phyloP scores from a whole-genome alignment of 2,888 invertebrate species.

The Agriopis aurantiaria region DNA sequence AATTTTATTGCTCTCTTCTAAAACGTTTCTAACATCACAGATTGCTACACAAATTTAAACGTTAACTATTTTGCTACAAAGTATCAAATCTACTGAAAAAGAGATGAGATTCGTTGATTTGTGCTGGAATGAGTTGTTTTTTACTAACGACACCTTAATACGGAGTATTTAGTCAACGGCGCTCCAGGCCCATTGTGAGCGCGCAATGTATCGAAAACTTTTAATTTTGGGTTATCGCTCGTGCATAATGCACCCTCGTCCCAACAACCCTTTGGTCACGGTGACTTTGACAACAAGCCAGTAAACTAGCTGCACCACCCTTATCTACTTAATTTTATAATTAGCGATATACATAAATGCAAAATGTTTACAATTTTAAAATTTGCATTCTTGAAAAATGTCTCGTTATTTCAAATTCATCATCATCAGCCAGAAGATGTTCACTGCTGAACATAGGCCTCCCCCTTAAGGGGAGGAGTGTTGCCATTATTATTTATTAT shows the following conservation, averaged over 20 bases:
- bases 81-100: slow-evolving; percentile 40
- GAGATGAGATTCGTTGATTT: slow-evolving; percentile 21
- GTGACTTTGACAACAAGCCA: slow-evolving; percentile 27
- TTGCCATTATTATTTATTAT: no score
- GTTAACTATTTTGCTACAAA: slow-evolving; percentile 26
- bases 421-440: no score
- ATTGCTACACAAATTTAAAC: slow-evolving; percentile 37
- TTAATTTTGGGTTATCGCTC: slow-evolving; percentile 84
- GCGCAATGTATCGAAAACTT: slow-evolving; percentile 84
- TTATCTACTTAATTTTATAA: background rate
- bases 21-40: slow-evolving; percentile 41
- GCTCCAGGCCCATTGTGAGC: slow-evolving; percentile 77
- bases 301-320: slow-evolving; percentile 1
- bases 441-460: no score
- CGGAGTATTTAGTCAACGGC: slow-evolving; percentile 79
- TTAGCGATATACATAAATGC: no score
- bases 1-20: slow-evolving; percentile 55
- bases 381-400: no score
- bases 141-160: slow-evolving; percentile 85
- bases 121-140: slow-evolving; percentile 59
- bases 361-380: no score
- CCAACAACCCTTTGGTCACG: slow-evolving; percentile 39
- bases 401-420: no score
- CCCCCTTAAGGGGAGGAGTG: no score
- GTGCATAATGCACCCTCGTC: slow-evolving; percentile 67